These are phyloP conservation scores for Heliconius hortense DNA, from an alignment of 2,888 invertebrate genomes.

Conservation along the genomic window DNA sequence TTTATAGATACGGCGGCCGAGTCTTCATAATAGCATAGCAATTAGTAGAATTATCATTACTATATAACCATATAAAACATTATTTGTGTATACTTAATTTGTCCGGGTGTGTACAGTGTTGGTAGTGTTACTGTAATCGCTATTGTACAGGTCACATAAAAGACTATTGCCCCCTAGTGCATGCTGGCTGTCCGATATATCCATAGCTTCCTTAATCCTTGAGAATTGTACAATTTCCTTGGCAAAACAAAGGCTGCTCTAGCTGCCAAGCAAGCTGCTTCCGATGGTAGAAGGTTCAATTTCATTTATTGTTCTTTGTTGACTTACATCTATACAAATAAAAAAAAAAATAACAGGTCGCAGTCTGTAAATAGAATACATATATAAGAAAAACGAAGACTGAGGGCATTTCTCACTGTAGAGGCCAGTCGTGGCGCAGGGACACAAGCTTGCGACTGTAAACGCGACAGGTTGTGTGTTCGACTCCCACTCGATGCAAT, in stretches of 20 bases:
- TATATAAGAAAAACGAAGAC: too few species aligned
- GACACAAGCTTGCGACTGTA: too few species aligned
- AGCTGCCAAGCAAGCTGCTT: background rate
- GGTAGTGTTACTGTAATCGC: constrained; percentile 34
- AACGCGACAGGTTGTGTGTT: too few species aligned
- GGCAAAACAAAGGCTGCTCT: background rate
- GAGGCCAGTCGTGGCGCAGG: too few species aligned
- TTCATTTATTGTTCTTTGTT: background rate
- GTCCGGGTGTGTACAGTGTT: constrained; percentile 20
- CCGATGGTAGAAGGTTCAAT: background rate
- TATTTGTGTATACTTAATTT: constrained; percentile 3
- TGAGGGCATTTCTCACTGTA: too few species aligned
- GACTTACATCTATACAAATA: too few species aligned
- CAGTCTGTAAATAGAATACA: too few species aligned
- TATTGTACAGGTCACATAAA: constrained; percentile 34
- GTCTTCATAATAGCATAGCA: background rate
- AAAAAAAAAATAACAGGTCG: too few species aligned
- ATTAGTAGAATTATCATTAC: background rate
- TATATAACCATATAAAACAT: constrained; percentile 14
- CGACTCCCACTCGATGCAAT: too few species aligned
- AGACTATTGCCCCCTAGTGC: constrained; percentile 33
- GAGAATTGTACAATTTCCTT: constrained; percentile 18
- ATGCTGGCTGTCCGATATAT: constrained; percentile 22
- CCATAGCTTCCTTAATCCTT: constrained; percentile 20
- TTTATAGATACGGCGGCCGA: too few species aligned